Percentiles rank a stretch among this genome's conserved stretches.
Evolutionary conservation across 2,113 vertebrate species (phyloP).

Genomic region (Polyodon spathula): DNA sequence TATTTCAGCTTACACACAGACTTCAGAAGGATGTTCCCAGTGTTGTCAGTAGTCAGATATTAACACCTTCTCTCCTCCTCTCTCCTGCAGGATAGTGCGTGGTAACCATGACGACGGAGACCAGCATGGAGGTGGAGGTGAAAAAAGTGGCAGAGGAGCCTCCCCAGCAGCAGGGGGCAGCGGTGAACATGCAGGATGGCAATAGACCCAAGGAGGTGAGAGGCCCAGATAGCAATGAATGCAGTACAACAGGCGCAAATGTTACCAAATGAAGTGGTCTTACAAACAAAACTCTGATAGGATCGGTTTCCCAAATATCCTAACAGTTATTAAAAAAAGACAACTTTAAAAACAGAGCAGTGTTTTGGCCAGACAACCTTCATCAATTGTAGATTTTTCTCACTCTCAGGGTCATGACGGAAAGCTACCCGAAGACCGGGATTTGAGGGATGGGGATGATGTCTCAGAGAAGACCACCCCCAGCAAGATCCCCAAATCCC

Average conservation of each 20-base stretch:
- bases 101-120: slow-evolving; percentile 67
- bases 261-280: too few species aligned
- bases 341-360: too few species aligned
- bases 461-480: slow-evolving; percentile 83
- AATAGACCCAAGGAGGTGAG: slow-evolving; percentile 67
- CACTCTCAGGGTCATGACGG: slow-evolving; percentile 43
- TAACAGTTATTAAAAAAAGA: too few species aligned
- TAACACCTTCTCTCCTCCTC: slow-evolving; percentile 13
- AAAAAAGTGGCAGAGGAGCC: slow-evolving; percentile 58
- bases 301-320: too few species aligned
- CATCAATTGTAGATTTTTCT: too few species aligned
- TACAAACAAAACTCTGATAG: too few species aligned
- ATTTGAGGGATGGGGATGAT: slow-evolving; percentile 71
- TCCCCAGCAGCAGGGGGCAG: slow-evolving; percentile 51
- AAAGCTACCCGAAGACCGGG: slow-evolving; percentile 52
- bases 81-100: slow-evolving; percentile 44
- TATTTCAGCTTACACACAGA: too few species aligned
- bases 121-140: slow-evolving; percentile 58
- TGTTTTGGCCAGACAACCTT: too few species aligned
- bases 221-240: not conserved
- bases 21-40: too few species aligned
- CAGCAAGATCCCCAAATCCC: slow-evolving; percentile 84
- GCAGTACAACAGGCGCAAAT: not conserved
- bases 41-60: too few species aligned
- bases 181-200: slow-evolving; percentile 47